Base-by-base conservation (phyloP, 2,888 invertebrate species). In the Silvanus unidentatus region DNA sequence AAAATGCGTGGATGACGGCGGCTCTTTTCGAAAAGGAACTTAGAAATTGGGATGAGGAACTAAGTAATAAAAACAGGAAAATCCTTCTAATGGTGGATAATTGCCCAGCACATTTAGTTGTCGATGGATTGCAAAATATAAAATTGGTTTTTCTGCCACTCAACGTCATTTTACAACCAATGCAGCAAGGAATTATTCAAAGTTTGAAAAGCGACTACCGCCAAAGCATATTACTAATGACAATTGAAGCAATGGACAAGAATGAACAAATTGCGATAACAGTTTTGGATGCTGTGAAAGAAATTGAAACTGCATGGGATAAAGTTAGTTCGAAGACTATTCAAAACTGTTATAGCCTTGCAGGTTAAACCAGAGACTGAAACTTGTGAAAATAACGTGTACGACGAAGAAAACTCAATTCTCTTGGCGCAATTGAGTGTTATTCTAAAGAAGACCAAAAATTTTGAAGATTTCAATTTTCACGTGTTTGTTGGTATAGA, bases 1-100 rank as follows among this genome's bases (percentile, higher is more conserved):
- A 28, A 14, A 30, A 34, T 27, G 37, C 49, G 2, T 47, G 46
- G 43, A 43, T 47, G 40, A 40, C 32, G 10, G 28, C 38, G 1
- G 27, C 22, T 2, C 1, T 34, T 1, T 41, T 41, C n/a, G 34
- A 3, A 41, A 1, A 2, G 1, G 42, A 37, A 34, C 1, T 41
- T 2, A 22, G 8, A 22, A 30, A 14, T 39, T 44, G 39, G 40
- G 44, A 44, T 13, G 13, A 35, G 9, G 44, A 48, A 37, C 29
- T 48, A 9, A 1, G 8, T 1, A 30, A 5, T 13, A 16, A 40
- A 13, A 45, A 46, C 4, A 48, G 32, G 13, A 29, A 41, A 27
- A 48, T 45, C 15, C n/a, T 48, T 9, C 15, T 48, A 12, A 9
- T 48, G 16, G 37, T 48, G 2, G 42, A 48, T 11, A 48, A 48